Conservation (phyloP, 2,888 invertebrate species). For the Ochlodes sylvanus region DNA sequence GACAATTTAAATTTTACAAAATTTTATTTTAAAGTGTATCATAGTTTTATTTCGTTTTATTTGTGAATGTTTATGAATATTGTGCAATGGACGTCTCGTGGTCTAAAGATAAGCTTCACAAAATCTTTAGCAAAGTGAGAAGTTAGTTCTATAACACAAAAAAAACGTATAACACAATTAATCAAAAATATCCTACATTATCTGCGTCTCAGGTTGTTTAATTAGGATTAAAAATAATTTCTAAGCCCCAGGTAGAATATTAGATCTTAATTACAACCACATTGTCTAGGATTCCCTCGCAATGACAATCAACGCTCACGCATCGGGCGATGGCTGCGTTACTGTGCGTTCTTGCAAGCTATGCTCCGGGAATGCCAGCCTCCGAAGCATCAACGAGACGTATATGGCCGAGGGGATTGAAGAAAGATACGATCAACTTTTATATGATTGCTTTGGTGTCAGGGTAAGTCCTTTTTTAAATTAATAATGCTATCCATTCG, state of each 20-base stretch:
- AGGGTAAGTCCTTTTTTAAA: conserved; percentile 50
- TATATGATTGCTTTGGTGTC: conserved; percentile 60
- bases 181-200: neutral
- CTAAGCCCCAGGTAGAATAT: neutral
- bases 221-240: neutral
- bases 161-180: neutral
- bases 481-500: no score
- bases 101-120: conserved; percentile 54
- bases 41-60: neutral
- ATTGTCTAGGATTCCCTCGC: conserved; percentile 49
- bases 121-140: conserved; percentile 53
- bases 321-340: conserved; percentile 55
- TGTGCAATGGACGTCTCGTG: conserved; percentile 55
- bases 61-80: conserved; percentile 7
- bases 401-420: conserved; percentile 57
- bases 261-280: conserved; percentile 4
- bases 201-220: neutral
- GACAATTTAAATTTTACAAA: conserved; percentile 36
- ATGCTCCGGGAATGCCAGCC: conserved; percentile 54
- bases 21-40: conserved; percentile 7
- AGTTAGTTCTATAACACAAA: conserved; percentile 10
- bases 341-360: conserved; percentile 54
- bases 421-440: conserved; percentile 56
- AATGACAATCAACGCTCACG: conserved; percentile 48
- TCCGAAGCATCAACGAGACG: conserved; percentile 53